Evolutionary conservation across 2,113 vertebrate genomes (phyloP).

Genomic region (Hystrix cristata): DNA sequence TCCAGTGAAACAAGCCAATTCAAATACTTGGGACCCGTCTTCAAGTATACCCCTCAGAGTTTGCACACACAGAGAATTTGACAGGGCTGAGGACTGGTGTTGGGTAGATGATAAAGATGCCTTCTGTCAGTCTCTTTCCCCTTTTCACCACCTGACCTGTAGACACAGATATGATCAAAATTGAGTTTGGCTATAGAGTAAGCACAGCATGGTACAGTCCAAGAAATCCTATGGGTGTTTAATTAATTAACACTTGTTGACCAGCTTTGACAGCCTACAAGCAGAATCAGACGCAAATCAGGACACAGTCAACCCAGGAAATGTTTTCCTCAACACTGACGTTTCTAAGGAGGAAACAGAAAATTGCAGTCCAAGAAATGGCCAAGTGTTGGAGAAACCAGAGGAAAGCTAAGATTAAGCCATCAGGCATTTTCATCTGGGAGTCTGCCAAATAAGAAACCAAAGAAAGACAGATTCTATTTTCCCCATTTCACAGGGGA

Average conservation of each 20-base stretch:
- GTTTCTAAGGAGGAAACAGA: slow-evolving; percentile 37
- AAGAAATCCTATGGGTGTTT: slow-evolving; percentile 49
- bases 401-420: slow-evolving; percentile 33
- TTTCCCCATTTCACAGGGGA: slow-evolving; percentile 1
- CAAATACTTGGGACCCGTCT: background rate
- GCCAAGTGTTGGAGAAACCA: background rate
- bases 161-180: slow-evolving; percentile 58
- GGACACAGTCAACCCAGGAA: slow-evolving; percentile 3
- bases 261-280: background rate
- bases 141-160: background rate
- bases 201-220: slow-evolving; percentile 15
- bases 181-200: slow-evolving; percentile 32
- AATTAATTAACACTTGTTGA: slow-evolving; percentile 66
- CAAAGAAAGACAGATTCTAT: slow-evolving; percentile 42
- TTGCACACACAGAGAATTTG: background rate
- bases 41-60: background rate
- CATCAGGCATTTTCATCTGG: slow-evolving; percentile 21
- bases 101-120: slow-evolving; percentile 34
- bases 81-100: background rate
- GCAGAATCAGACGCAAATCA: slow-evolving; percentile 38
- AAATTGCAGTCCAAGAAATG: slow-evolving; percentile 30
- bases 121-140: background rate
- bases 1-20: background rate
- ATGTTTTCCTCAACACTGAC: background rate
- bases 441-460: slow-evolving; percentile 53